phyloP scores from a whole-genome alignment of 2,797 vertebrate species.

The Bryconaethiops microstoma region DNA sequence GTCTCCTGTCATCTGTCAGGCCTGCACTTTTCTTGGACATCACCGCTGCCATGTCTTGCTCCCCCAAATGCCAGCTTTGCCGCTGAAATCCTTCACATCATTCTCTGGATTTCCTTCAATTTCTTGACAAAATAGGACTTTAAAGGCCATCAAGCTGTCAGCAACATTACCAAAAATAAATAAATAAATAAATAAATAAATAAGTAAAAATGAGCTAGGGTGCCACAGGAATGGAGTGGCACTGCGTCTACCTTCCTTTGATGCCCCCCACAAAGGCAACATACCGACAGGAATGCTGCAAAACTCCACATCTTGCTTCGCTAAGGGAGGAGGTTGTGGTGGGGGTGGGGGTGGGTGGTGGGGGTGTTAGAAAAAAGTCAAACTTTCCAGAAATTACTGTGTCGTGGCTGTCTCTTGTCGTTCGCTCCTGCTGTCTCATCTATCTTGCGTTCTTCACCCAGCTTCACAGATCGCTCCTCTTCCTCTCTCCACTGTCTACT shows the following conservation, averaged over 20 bases:
- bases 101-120: slow-evolving; percentile 53
- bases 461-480: not conserved
- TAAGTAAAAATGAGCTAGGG: slow-evolving; percentile 38
- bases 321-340: not conserved
- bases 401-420: slow-evolving; percentile 10
- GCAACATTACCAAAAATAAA: slow-evolving; percentile 62
- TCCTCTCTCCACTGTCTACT: slow-evolving; percentile 32
- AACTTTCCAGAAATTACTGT: slow-evolving; percentile 36
- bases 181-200: slow-evolving; percentile 57
- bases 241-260: slow-evolving; percentile 46
- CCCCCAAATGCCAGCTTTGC: slow-evolving; percentile 53
- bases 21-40: not conserved
- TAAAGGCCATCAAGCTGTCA: slow-evolving; percentile 68
- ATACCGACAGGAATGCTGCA: slow-evolving; percentile 39
- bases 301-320: slow-evolving; percentile 15
- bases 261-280: slow-evolving; percentile 44
- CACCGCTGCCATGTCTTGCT: slow-evolving; percentile 1
- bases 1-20: slow-evolving; percentile 9
- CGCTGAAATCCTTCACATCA: slow-evolving; percentile 47
- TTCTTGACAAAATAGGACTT: slow-evolving; percentile 68
- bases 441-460: slow-evolving; percentile 24
- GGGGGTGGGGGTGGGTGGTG: not conserved
- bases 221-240: slow-evolving; percentile 49
- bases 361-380: slow-evolving; percentile 25
- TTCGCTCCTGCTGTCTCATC: not conserved